Conservation (phyloP, 2,888 invertebrate species). For the Pachymerium ferrugineum region DNA sequence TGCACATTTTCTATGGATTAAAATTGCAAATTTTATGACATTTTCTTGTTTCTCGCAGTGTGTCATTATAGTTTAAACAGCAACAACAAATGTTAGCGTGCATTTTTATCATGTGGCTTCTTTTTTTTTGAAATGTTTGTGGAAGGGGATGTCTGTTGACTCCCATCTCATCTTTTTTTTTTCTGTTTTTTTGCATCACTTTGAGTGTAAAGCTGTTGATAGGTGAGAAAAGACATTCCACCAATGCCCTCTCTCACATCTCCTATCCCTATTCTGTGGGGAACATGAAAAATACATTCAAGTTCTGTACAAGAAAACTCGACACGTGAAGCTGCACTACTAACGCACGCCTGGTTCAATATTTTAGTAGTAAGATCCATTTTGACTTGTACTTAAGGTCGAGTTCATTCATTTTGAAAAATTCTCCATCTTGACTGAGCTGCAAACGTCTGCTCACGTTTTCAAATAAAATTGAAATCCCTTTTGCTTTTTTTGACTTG, state of each 20-base stretch:
- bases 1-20: neutral
- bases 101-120: too few species aligned
- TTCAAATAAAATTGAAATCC: too few species aligned
- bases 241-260: neutral
- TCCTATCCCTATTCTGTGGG: neutral
- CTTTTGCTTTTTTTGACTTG: too few species aligned
- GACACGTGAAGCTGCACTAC: slow-evolving; percentile 1
- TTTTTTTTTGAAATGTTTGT: too few species aligned
- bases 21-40: neutral
- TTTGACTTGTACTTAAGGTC: neutral
- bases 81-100: too few species aligned
- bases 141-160: too few species aligned
- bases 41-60: too few species aligned
- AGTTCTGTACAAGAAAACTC: slow-evolving; percentile 17
- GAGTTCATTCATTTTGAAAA: too few species aligned
- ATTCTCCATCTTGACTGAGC: too few species aligned
- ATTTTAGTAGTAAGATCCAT: neutral
- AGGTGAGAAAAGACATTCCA: neutral
- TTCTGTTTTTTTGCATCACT: neutral
- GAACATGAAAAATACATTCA: slow-evolving; percentile 24
- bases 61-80: too few species aligned
- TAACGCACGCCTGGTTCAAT: neutral
- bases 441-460: too few species aligned
- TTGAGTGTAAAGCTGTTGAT: slow-evolving; percentile 5
- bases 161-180: too few species aligned